Evolutionary conservation across 1,140 invertebrate genomes (phyloP).

Genomic region (Leptonema lineaticorne): DNA sequence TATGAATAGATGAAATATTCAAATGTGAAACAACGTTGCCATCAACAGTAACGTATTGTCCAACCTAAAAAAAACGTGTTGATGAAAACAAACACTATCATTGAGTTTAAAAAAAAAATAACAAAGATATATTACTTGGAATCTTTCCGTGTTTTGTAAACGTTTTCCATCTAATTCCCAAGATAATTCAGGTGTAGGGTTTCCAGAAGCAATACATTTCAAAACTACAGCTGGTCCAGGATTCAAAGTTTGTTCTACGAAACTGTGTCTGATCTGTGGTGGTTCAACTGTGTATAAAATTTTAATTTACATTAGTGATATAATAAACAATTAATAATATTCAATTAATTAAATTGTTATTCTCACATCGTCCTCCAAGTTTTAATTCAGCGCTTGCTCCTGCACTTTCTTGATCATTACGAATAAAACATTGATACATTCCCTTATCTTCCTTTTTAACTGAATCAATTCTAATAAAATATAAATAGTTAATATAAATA

Average conservation of each 20-base stretch:
- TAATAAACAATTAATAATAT: background rate
- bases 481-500: background rate
- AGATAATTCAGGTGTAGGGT: slow-evolving; percentile 90
- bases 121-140: slow-evolving; percentile 42
- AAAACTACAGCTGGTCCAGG: slow-evolving; percentile 83
- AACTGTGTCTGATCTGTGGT: slow-evolving; percentile 82
- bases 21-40: slow-evolving; percentile 93
- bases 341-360: background rate
- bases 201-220: slow-evolving; percentile 73
- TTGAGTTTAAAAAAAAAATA: background rate
- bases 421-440: slow-evolving; percentile 96
- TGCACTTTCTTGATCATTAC: slow-evolving; percentile 91
- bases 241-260: slow-evolving; percentile 83
- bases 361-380: slow-evolving; percentile 85
- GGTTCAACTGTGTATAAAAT: slow-evolving; percentile 69
- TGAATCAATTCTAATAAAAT: slow-evolving; percentile 69
- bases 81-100: background rate
- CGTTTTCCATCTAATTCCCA: slow-evolving; percentile 92
- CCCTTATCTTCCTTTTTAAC: slow-evolving; percentile 94
- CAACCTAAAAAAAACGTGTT: slow-evolving; percentile 67
- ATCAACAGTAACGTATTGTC: slow-evolving; percentile 83
- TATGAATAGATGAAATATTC: slow-evolving; percentile 88
- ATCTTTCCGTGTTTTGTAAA: slow-evolving; percentile 76
- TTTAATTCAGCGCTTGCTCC: slow-evolving; percentile 90
- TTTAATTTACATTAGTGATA: background rate